Conservation (phyloP, 1,140 invertebrate genomes). For the Magallana ariakensis region DNA sequence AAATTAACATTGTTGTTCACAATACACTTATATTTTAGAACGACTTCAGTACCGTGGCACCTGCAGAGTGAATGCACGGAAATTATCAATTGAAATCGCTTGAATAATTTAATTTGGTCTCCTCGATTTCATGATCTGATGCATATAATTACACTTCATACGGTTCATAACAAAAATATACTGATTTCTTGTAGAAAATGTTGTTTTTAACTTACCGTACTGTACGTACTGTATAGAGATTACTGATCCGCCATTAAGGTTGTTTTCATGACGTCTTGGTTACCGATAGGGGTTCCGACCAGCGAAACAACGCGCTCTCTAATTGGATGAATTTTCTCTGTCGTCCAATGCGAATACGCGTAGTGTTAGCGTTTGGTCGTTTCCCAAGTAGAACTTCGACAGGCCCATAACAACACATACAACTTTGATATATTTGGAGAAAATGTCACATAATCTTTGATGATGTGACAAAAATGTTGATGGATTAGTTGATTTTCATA, state of each 20-base stretch:
- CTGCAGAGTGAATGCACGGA: too few relatives aligned
- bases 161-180: too few relatives aligned
- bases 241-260: constrained; percentile 64
- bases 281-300: constrained; percentile 53
- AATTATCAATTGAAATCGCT: too few relatives aligned
- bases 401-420: constrained; percentile 60
- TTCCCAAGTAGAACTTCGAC: constrained; percentile 46
- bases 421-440: constrained; percentile 7
- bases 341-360: constrained; percentile 58
- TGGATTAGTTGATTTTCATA: constrained; percentile 6
- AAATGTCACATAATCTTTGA: background rate
- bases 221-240: background rate
- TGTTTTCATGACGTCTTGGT: constrained; percentile 71
- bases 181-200: background rate
- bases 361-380: constrained; percentile 4
- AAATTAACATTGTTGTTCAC: too few relatives aligned
- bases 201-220: background rate
- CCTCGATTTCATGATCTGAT: too few relatives aligned
- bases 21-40: too few relatives aligned
- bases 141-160: too few relatives aligned
- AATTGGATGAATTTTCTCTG: constrained; percentile 53
- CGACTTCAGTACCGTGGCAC: too few relatives aligned
- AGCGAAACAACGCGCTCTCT: constrained; percentile 18
- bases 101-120: too few relatives aligned
- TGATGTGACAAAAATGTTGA: background rate